Evolutionary conservation across 2,888 invertebrate genomes (phyloP), one percentile per base, ranked within the genome.

Genomic region (Drosophila mayaguana): DNA sequence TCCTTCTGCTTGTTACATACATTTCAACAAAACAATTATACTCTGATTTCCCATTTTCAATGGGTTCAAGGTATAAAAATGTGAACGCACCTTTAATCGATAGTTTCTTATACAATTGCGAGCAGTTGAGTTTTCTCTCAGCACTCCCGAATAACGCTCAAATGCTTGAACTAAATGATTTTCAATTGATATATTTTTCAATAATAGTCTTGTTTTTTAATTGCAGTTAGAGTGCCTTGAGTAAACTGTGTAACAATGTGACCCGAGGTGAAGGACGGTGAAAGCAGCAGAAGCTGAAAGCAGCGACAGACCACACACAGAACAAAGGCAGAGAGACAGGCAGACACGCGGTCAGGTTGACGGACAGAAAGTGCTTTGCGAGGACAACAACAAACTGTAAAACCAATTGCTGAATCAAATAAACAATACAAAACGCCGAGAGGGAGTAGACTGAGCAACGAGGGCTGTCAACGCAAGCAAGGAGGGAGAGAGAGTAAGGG

Each of bases 151-250:
- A 6, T 28, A 28, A 28, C 28, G 28, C 7, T 28, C 28, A n/a
- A 28, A 34, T 2, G 9, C 34, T 34, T 34, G 34, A 34, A 3
- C 38, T 5, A 40, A 65, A 66, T 71, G 66, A 50, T 25, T 62
- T 45, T 63, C 48, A 65, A 68, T 72, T 63, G 56, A 68, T 77
- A 57, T 69, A 57, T 65, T 45, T 28, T 25, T 28, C n/a, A 65
- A 64, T 73, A 36, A 43, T 55, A 14, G 25, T 42, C 2, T 22
- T 20, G 18, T 56, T 28, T 28, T 28, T 61, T 63, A 55, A 73
- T 77, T 77, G 46, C 78, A 77, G 77, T 63, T 70, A 43, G 48
- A 64, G 78, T 57, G 77, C 78, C 70, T 77, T 66, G 63, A 59
- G 57, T 59, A 54, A 69, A 42, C 45, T 50, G 46, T 70, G 72